phyloP scores from a whole-genome alignment of 1,140 invertebrate genomes.

The Fopius arisanus region DNA sequence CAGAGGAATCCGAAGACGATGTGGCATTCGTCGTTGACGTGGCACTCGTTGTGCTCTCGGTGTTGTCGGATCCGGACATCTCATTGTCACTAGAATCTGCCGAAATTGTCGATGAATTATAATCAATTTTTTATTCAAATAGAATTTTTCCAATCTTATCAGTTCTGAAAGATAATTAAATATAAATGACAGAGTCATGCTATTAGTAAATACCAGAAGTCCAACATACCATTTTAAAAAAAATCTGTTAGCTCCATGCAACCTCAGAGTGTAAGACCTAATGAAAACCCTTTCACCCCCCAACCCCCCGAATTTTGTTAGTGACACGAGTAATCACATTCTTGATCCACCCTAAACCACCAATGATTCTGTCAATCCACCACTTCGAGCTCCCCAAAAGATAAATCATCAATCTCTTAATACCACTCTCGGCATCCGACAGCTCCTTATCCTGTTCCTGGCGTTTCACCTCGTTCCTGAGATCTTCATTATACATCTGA shows the following conservation, averaged over 20 bases:
- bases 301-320: conserved; percentile 33
- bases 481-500: conserved; percentile 50
- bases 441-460: conserved; percentile 40
- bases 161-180: too few species aligned
- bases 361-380: conserved; percentile 46
- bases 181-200: too few species aligned
- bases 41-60: not conserved
- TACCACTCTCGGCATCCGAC: not conserved
- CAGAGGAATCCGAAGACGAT: not conserved
- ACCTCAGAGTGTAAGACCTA: too few species aligned
- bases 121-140: too few species aligned
- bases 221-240: too few species aligned
- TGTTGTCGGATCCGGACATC: not conserved
- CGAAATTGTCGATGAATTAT: too few species aligned
- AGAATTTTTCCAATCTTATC: too few species aligned
- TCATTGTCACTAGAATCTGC: not conserved
- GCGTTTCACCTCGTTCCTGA: conserved; percentile 63
- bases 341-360: conserved; percentile 45
- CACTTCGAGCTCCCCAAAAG: conserved; percentile 47
- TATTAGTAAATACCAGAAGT: too few species aligned
- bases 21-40: not conserved
- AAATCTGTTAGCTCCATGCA: not conserved
- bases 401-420: conserved; percentile 49
- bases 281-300: not conserved
- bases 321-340: conserved; percentile 43